Percentiles rank a stretch among this genome's conserved stretches.
These are phyloP conservation scores for Tetrax tetrax DNA, from an alignment of 2,113 vertebrate species.

Conservation along the genomic window DNA sequence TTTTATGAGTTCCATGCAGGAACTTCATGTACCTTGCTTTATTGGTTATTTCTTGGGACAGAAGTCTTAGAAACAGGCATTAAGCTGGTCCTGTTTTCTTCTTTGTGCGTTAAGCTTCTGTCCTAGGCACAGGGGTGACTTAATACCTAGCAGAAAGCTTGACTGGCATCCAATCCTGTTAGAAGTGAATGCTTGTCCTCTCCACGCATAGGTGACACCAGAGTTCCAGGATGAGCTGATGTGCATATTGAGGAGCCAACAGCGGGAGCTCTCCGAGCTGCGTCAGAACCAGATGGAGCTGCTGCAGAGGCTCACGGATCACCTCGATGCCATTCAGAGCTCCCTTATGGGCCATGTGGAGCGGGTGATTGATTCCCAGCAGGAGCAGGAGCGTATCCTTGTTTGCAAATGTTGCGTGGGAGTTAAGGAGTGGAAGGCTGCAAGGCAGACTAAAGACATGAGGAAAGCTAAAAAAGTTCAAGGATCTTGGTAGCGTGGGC, in stretches of 20 bases:
- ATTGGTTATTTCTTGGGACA: background rate
- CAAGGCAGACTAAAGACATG: accelerated
- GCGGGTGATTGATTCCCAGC: conserved; percentile 84
- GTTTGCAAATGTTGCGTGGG: accelerated
- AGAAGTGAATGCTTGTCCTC: background rate
- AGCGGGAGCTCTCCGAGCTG: conserved; percentile 89
- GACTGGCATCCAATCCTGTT: background rate
- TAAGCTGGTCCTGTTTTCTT: background rate
- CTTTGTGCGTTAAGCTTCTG: accelerated
- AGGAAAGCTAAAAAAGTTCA: background rate
- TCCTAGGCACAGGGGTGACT: background rate
- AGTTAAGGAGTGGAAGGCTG: background rate
- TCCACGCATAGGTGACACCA: conserved; percentile 67
- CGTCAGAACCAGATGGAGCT: conserved; percentile 85
- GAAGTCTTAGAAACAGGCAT: background rate
- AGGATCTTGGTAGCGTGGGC: accelerated
- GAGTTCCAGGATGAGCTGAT: conserved; percentile 89
- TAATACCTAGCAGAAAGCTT: background rate
- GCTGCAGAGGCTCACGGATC: conserved; percentile 81
- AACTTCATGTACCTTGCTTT: background rate
- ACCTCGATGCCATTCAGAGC: conserved; percentile 88
- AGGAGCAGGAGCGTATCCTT: conserved; percentile 97
- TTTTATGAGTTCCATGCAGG: background rate
- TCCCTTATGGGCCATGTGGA: conserved; percentile 89
- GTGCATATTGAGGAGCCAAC: conserved; percentile 87